Conservation (phyloP, 2,113 vertebrate species). For the Erpornis zantholeuca region DNA sequence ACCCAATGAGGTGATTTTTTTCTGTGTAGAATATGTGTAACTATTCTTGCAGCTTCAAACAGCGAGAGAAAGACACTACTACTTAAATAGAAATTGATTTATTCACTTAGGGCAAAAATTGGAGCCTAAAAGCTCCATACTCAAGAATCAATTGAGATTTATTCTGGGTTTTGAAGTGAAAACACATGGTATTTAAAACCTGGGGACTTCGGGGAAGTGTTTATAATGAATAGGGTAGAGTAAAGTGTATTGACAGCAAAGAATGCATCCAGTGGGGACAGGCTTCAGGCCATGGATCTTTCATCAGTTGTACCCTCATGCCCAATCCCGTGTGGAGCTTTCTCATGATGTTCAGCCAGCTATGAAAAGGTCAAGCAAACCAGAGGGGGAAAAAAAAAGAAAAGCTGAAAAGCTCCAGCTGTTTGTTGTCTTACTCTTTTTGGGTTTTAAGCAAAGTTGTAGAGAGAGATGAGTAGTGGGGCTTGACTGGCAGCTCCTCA, state of each 20-base stretch:
- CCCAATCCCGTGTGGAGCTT: neutral
- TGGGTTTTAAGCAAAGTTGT: neutral
- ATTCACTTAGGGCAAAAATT: constrained; percentile 34
- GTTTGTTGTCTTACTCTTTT: neutral
- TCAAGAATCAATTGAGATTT: constrained; percentile 60
- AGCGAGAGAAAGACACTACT: neutral
- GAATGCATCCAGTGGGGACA: neutral
- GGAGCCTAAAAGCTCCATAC: constrained; percentile 26
- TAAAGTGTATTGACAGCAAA: neutral
- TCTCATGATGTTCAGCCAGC: neutral
- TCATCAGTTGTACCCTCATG: neutral
- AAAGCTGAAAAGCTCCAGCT: neutral
- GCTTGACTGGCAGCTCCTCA: neutral
- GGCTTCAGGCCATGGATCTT: neutral
- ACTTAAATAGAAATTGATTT: constrained; percentile 64
- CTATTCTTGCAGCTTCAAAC: neutral
- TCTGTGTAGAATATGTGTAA: neutral
- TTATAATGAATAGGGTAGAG: neutral
- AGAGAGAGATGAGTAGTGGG: neutral
- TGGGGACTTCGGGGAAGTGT: constrained; percentile 1
- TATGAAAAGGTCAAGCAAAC: neutral
- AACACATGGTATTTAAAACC: constrained; percentile 47
- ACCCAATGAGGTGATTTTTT: neutral
- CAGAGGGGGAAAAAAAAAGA: neutral
- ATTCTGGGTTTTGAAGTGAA: constrained; percentile 54